phyloP scores from a whole-genome alignment of 2,888 invertebrate genomes.

The Sesamia inferens region DNA sequence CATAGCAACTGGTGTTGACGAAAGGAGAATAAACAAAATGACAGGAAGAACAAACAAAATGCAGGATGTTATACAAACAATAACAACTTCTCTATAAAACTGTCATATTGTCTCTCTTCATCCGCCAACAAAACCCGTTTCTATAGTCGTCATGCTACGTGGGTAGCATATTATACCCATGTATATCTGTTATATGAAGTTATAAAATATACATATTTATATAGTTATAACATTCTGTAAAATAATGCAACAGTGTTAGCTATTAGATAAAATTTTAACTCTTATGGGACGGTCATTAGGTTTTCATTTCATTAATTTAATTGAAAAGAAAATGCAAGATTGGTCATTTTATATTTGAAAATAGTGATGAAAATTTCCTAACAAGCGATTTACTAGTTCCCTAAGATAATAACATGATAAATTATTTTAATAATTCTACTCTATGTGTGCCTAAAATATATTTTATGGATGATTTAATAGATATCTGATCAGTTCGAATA shows the following conservation, averaged over 20 bases:
- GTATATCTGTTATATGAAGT: background rate
- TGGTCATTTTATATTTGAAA: constrained; percentile 33
- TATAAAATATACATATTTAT: too few relatives aligned
- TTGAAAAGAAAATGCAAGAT: constrained; percentile 25
- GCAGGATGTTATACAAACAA: too few relatives aligned
- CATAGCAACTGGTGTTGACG: background rate
- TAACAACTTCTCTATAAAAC: background rate
- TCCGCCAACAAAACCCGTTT: background rate
- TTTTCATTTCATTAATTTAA: constrained; percentile 18
- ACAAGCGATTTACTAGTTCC: constrained; percentile 33
- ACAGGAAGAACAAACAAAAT: background rate
- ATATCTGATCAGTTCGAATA: constrained; percentile 76
- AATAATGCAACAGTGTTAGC: background rate
- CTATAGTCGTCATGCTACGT: background rate
- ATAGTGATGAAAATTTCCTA: constrained; percentile 19
- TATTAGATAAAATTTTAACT: constrained; percentile 10
- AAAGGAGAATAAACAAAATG: background rate
- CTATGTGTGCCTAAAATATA: constrained; percentile 15
- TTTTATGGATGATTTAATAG: constrained; percentile 65
- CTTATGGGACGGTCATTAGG: background rate
- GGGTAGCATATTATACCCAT: background rate
- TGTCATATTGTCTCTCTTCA: background rate
- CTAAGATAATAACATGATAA: constrained; percentile 45
- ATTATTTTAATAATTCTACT: constrained; percentile 45
- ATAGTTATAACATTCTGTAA: too few relatives aligned